Conservation (phyloP, 2,113 vertebrate species). For the Scophthalmus maximus region DNA sequence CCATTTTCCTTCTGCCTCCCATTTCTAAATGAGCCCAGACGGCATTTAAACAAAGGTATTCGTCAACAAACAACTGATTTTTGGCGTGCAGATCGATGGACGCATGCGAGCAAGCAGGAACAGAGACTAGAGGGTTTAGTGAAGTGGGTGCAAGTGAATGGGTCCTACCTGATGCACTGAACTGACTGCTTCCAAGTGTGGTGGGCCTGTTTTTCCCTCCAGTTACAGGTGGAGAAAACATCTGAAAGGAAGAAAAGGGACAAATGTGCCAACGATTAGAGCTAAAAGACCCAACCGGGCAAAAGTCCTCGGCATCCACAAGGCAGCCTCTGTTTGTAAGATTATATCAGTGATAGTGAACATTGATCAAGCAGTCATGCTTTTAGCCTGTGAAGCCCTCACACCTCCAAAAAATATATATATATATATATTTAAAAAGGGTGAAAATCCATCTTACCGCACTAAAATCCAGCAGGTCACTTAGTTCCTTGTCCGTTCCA, state of each 20-base stretch:
- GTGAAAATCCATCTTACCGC: slow-evolving; percentile 87
- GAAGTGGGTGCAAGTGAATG: slow-evolving; percentile 28
- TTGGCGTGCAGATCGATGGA: slow-evolving; percentile 11
- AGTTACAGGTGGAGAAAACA: slow-evolving; percentile 99
- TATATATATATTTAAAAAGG: too few relatives aligned
- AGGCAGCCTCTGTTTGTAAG: neutral
- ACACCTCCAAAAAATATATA: slow-evolving; percentile 6
- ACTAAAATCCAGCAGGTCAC: slow-evolving; percentile 99
- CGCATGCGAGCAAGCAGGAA: slow-evolving; percentile 15
- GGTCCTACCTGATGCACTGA: slow-evolving; percentile 95
- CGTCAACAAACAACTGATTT: slow-evolving; percentile 13
- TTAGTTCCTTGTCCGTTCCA: slow-evolving; percentile 99
- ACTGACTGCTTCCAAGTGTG: slow-evolving; percentile 97
- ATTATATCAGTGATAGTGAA: too few relatives aligned
- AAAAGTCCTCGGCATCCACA: too few relatives aligned
- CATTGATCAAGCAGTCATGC: slow-evolving; percentile 1
- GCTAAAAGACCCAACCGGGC: neutral
- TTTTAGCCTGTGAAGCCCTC: slow-evolving; percentile 6
- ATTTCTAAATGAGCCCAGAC: slow-evolving; percentile 39
- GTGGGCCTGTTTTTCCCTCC: slow-evolving; percentile 97
- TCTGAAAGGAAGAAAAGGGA: slow-evolving; percentile 81
- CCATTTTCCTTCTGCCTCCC: slow-evolving; percentile 20
- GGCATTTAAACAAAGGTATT: slow-evolving; percentile 19
- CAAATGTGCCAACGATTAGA: slow-evolving; percentile 8
- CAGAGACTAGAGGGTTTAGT: slow-evolving; percentile 25